These are phyloP conservation scores for Copidosoma aretas DNA, from an alignment of 2,888 invertebrate genomes.

Conservation along the genomic window DNA sequence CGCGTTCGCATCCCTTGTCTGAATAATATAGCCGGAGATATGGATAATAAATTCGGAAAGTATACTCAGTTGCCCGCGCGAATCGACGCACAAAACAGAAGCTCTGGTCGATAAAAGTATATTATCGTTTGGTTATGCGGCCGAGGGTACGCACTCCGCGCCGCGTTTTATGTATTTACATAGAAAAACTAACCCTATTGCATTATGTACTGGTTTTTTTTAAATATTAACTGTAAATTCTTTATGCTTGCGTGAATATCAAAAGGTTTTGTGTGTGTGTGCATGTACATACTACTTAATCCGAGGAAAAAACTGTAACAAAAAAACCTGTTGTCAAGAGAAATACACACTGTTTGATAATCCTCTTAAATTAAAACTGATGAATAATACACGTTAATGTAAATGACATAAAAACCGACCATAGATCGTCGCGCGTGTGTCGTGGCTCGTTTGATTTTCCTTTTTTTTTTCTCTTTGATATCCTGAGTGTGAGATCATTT, in stretches of 20 bases:
- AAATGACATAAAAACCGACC: constrained; percentile 50
- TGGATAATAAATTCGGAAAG: constrained; percentile 2
- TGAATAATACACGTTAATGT: constrained; percentile 27
- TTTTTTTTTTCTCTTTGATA: constrained; percentile 10
- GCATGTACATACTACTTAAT: constrained; percentile 62
- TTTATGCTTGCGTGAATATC: constrained; percentile 59
- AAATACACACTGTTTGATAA: constrained; percentile 24
- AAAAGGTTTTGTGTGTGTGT: constrained; percentile 45
- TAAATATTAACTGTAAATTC: constrained; percentile 57
- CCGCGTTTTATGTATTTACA: constrained; percentile 54
- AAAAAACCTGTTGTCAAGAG: constrained; percentile 39
- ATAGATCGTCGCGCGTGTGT: constrained; percentile 53
- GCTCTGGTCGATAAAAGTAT: constrained; percentile 58
- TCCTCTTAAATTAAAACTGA: constrained; percentile 27
- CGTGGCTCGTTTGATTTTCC: constrained; percentile 44
- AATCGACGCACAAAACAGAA: constrained; percentile 54
- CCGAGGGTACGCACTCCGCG: constrained; percentile 57
- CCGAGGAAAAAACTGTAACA: constrained; percentile 56
- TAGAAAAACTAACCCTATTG: constrained; percentile 62
- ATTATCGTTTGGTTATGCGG: constrained; percentile 59
- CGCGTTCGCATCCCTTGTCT: not conserved
- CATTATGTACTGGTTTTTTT: constrained; percentile 58
- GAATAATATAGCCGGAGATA: not conserved
- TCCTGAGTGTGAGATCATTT: not conserved
- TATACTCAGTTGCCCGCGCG: constrained; percentile 37